Percentiles rank a stretch among this genome's conserved stretches.
These are phyloP conservation scores for Redunca redunca DNA, from an alignment of 2,113 vertebrate genomes.

Conservation along the genomic window DNA sequence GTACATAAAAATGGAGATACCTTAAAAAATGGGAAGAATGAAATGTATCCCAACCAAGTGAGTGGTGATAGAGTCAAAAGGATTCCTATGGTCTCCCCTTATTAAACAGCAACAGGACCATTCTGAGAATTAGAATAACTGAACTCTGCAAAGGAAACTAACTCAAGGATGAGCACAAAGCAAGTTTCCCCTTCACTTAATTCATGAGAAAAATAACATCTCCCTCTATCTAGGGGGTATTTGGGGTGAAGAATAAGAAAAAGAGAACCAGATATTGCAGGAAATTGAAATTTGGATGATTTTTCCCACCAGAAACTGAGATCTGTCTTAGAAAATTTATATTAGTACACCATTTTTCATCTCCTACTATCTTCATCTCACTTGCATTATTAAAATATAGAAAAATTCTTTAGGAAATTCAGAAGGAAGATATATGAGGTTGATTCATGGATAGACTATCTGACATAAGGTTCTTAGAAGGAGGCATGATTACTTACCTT, in stretches of 20 bases:
- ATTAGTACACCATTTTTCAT: background rate
- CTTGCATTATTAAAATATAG: background rate
- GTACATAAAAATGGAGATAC: background rate
- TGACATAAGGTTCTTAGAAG: conserved; percentile 3
- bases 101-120: background rate
- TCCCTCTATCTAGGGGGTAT: background rate
- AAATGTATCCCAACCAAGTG: background rate
- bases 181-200: background rate
- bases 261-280: background rate
- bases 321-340: background rate
- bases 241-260: background rate
- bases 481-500: background rate
- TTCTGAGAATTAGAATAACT: background rate
- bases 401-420: background rate
- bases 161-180: background rate
- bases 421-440: background rate
- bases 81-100: rapidly evolving
- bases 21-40: background rate
- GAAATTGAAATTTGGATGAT: background rate
- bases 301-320: background rate
- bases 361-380: background rate
- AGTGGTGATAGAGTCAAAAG: background rate
- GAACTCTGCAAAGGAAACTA: background rate
- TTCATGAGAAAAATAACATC: background rate
- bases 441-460: background rate